These are phyloP conservation scores for Lithophane socia DNA, from an alignment of 2,888 invertebrate species.

Conservation along the genomic window DNA sequence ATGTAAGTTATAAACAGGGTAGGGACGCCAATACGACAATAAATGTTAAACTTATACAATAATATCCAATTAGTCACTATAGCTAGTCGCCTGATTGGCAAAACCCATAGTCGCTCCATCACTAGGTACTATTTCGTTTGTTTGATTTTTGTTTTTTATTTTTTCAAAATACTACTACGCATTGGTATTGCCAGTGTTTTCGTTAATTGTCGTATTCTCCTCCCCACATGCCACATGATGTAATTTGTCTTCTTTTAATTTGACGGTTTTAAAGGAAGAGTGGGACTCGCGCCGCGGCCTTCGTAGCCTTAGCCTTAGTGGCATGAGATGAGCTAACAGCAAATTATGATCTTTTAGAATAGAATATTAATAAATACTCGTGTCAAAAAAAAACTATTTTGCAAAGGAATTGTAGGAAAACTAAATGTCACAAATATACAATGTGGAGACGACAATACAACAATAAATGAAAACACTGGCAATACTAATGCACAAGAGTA, in stretches of 20 bases:
- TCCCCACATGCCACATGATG: neutral
- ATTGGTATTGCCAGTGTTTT: neutral
- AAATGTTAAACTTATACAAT: neutral
- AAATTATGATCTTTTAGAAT: neutral
- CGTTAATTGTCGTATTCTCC: neutral
- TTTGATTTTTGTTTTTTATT: neutral
- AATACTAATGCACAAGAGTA: too few relatives aligned
- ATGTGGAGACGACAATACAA: too few relatives aligned
- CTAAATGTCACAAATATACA: neutral
- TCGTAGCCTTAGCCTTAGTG: too few relatives aligned
- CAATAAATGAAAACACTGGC: too few relatives aligned
- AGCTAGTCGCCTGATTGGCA: neutral
- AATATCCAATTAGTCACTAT: neutral
- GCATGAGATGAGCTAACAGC: neutral
- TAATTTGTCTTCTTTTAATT: neutral
- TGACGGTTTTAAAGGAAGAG: neutral
- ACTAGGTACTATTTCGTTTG: too few relatives aligned
- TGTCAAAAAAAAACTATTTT: neutral
- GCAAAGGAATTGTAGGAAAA: neutral
- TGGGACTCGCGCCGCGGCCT: neutral
- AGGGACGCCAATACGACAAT: neutral
- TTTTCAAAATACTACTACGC: neutral
- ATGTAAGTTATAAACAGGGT: conserved; percentile 63
- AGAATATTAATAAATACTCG: neutral
- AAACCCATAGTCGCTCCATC: neutral